These are phyloP conservation scores for Bryconaethiops microstoma DNA, from an alignment of 2,797 vertebrate species.

Conservation along the genomic window DNA sequence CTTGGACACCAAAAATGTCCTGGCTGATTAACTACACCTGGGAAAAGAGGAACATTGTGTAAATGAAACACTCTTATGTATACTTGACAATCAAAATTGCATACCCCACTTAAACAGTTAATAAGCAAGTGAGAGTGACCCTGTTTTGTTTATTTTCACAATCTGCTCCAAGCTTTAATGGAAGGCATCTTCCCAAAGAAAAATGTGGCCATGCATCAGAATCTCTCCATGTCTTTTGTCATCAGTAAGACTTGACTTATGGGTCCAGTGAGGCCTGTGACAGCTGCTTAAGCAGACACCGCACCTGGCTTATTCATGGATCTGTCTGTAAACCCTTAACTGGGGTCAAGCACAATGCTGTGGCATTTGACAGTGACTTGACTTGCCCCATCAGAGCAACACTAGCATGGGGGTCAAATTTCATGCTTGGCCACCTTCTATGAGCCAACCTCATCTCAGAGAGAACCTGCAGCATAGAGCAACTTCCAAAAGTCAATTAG, in stretches of 20 bases:
- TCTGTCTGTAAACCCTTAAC: conserved; percentile 44
- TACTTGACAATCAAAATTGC: too few relatives aligned
- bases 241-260: background rate
- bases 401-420: conserved; percentile 34
- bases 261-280: background rate
- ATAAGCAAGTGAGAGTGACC: too few relatives aligned
- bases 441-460: background rate
- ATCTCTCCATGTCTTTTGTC: background rate
- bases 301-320: conserved; percentile 38
- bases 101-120: too few relatives aligned
- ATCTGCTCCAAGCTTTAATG: background rate
- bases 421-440: background rate
- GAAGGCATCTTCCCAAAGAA: background rate
- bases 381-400: conserved; percentile 35
- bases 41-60: too few relatives aligned
- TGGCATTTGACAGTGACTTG: conserved; percentile 37
- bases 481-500: conserved; percentile 56
- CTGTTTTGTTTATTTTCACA: background rate
- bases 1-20: too few relatives aligned
- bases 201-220: background rate
- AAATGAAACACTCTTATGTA: too few relatives aligned
- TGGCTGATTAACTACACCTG: too few relatives aligned
- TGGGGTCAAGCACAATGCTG: conserved; percentile 40
- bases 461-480: conserved; percentile 34
- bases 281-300: conserved; percentile 49